Evolutionary conservation across 2,113 vertebrate species (phyloP), one percentile per base, ranked within the genome.

Genomic region (Callipepla squamata): DNA sequence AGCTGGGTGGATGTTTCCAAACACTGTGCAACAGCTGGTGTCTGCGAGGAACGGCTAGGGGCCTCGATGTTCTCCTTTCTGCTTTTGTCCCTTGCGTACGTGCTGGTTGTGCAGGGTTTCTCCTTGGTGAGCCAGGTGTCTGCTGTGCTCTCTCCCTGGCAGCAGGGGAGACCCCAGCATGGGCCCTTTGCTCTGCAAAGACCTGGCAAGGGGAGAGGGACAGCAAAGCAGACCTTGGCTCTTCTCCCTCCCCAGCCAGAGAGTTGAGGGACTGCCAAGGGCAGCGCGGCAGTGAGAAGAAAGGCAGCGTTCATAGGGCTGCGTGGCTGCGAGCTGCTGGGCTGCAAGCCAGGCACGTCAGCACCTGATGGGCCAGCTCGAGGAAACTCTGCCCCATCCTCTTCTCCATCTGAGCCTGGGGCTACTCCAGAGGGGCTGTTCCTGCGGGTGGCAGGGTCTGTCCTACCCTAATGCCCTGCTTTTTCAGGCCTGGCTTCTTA

Each of bases 311-410:
- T 96, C 72, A 95, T 91, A 75, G 63, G 84, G 63, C 86, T 76
- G 86, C 2, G 2, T 9, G n/a, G 82, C 83, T 93, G 26, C 0
- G 3, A 78, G 90, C 66, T 48, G 57, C 69, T 2, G 81, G 94
- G 94, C 87, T 42, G 42, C 21, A 26, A 84, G 95, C 95, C 96
- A 94, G 86, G 84, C 95, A 93, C 59, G 63, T 96, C 90, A 55
- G 90, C 96, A 94, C 90, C 85, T 90, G 87, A 85, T 85, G 94
- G 82, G 68, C 79, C 75, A 74, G 90, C 72, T 69, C 0, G 0
- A 13, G 51, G 51, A 61, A 79, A 58, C 1, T 30, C 62, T 89
- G 63, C 62, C 61, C 93, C 44, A 36, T 91, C 1, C 9, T 30
- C 34, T 55, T 66, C 47, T 38, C 32, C 47, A 40, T 57, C 51